Percentiles rank a stretch among this genome's conserved stretches.
phyloP scores from a whole-genome alignment of 2,797 vertebrate genomes.

The Parauchenoglanis punctatus region DNA sequence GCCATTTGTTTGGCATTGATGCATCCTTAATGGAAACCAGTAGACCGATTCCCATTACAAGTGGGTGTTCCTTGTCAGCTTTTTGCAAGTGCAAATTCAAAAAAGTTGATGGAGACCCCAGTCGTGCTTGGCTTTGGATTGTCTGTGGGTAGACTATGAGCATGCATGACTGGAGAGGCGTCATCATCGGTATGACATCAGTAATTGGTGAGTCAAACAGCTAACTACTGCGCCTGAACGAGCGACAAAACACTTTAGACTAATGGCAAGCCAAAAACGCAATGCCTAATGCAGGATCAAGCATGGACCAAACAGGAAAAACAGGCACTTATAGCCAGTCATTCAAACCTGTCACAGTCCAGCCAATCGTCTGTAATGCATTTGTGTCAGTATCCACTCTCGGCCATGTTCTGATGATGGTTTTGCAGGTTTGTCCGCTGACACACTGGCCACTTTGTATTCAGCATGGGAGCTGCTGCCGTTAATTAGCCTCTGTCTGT shows the following conservation, averaged over 20 bases:
- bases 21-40: neutral
- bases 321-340: constrained; percentile 27
- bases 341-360: constrained; percentile 18
- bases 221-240: neutral
- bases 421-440: constrained; percentile 15
- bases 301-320: constrained; percentile 29
- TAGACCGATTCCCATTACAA: neutral
- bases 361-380: constrained; percentile 14
- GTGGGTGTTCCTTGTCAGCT: neutral
- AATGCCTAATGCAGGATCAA: constrained; percentile 11
- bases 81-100: neutral
- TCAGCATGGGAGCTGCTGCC: constrained; percentile 52
- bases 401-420: neutral
- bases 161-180: neutral
- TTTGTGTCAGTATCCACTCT: constrained; percentile 19
- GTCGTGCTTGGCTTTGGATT: neutral
- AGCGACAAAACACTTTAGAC: constrained; percentile 5
- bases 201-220: constrained; percentile 3
- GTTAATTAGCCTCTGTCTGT: constrained; percentile 49
- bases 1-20: neutral
- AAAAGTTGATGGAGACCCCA: neutral
- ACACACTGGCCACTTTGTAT: constrained; percentile 48
- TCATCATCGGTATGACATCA: constrained; percentile 21
- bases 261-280: constrained; percentile 31
- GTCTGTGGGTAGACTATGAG: constrained; percentile 1